Evolutionary conservation across 2,797 vertebrate genomes (phyloP), one percentile per base, ranked within the genome.

Genomic region (Fratercula arctica): DNA sequence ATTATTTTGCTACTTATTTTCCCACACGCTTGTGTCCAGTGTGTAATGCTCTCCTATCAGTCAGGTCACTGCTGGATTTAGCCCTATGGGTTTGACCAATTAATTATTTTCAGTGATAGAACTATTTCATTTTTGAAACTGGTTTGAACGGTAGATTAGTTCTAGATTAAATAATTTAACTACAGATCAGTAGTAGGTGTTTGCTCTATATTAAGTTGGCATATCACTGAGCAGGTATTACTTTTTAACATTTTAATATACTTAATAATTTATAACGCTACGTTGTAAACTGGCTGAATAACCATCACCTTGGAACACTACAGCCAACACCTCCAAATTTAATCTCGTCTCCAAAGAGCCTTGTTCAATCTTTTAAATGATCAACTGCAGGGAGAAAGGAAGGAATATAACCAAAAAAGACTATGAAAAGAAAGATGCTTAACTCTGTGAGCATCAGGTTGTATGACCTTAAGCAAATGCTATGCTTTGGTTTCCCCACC

Each of bases 91-190:
- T 96, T 96, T 91, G 64, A 94, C 93, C 76, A 94, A 95, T 94
- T 97, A 97, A 96, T 98, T 96, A 94, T 96, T 97, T 96, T 87
- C 92, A 94, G 70, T 6, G 23, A 85, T 67, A 96, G 80, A 94
- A 96, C 63, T 75, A 96, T 81, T 96, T 96, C 61, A 93, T 90
- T 97, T 87, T 93, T 18, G 23, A 95, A 95, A 92, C 82, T 95
- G 56, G 86, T 95, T 88, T 93, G 96, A 96, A 94, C 41, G 70
- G 91, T 92, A 96, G 97, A 85, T 97, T 96, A 98, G 87, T 94
- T 96, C 95, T 96, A 97, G 95, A 96, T 97, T 97, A 97, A 97
- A 96, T 92, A 93, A 97, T 97, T 97, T 97, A 97, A 96, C 93
- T 79, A 94, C 90, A 95, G 93, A 96, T 93, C 93, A 93, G 93